Conservation (phyloP, 2,113 vertebrate species). For the Ptychochromis oligacanthus region DNA sequence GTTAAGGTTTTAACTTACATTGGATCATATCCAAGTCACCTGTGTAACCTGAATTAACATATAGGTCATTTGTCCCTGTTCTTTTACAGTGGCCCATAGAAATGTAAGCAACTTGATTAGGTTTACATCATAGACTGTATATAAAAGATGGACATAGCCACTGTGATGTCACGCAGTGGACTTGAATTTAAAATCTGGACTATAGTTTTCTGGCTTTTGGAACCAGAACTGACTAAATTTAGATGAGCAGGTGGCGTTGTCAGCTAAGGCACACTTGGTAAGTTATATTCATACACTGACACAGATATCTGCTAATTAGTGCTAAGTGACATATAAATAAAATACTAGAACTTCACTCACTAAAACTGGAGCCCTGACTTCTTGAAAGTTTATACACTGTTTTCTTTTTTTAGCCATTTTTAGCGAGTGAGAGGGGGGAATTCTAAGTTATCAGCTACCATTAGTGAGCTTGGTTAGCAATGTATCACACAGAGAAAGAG, state of each 20-base stretch:
- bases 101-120: background rate
- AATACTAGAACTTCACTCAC: background rate
- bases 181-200: background rate
- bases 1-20: background rate
- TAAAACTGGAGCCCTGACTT: background rate
- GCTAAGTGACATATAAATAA: no score
- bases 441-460: background rate
- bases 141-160: background rate
- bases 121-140: background rate
- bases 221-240: background rate
- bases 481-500: background rate
- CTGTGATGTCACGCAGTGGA: background rate
- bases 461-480: background rate
- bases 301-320: background rate
- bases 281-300: background rate
- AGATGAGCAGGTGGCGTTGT: background rate
- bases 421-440: no score
- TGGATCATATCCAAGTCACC: background rate
- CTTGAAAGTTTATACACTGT: background rate
- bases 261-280: background rate
- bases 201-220: background rate
- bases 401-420: no score
- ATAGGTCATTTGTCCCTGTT: background rate
- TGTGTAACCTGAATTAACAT: background rate
- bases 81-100: background rate